Conservation (phyloP, 1,140 invertebrate species). For the Neotoxoptera formosana region DNA sequence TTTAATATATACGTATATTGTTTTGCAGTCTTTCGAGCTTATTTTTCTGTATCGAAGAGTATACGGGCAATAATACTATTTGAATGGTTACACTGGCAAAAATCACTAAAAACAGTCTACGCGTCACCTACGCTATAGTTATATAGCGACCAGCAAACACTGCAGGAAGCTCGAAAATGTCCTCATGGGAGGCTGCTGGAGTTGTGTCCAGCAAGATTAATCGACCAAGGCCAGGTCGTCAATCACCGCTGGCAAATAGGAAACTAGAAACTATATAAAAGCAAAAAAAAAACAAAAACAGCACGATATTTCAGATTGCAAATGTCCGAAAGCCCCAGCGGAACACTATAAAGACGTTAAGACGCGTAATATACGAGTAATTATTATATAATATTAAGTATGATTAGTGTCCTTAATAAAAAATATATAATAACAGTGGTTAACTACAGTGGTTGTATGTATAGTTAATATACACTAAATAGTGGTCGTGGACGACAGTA, state of each 20-base stretch:
- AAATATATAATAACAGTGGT: not conserved
- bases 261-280: constrained; percentile 1
- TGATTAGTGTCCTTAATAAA: not conserved
- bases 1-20: no score
- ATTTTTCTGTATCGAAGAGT: not conserved
- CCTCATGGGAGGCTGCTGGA: not conserved
- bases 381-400: not conserved
- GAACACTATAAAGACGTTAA: not conserved
- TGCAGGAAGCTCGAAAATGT: not conserved
- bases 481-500: not conserved
- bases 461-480: no score
- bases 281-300: not conserved
- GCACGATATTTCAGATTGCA: not conserved
- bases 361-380: not conserved
- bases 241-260: constrained; percentile 29
- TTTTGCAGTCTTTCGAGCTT: not conserved
- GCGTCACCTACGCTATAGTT: not conserved
- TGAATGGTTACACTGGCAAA: not conserved
- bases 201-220: constrained; percentile 13
- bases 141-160: not conserved
- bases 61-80: not conserved
- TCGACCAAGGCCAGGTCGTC: constrained; percentile 37
- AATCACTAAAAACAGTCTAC: not conserved
- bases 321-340: not conserved
- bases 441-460: not conserved